Conservation (phyloP, 2,797 vertebrate species). For the Ciconia nigra region DNA sequence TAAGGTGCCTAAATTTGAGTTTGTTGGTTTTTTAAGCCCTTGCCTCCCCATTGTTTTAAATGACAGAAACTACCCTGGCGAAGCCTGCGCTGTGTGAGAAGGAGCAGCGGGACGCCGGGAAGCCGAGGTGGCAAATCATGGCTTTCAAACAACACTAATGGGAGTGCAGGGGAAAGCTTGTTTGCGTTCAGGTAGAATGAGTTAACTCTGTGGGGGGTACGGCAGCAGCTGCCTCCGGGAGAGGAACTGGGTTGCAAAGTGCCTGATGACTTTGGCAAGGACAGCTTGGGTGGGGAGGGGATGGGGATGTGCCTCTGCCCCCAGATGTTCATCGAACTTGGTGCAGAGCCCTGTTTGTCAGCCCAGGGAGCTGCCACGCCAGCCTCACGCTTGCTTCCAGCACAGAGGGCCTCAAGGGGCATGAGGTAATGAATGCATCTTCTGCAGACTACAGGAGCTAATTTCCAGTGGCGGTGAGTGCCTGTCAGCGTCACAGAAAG, state of each 20-base stretch:
- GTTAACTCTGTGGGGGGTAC: neutral
- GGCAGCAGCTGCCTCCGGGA: neutral
- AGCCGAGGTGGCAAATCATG: neutral
- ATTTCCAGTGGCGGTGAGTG: neutral
- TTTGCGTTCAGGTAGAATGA: neutral
- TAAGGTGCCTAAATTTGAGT: neutral
- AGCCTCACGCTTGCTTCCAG: neutral
- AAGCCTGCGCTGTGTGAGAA: neutral
- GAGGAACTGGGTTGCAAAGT: neutral
- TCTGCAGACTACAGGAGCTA: neutral
- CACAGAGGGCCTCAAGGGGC: neutral
- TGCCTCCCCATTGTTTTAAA: neutral
- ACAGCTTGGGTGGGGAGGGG: neutral
- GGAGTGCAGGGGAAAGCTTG: neutral
- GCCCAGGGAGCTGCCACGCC: neutral
- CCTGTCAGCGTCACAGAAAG: neutral
- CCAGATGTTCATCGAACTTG: neutral
- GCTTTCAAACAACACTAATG: neutral
- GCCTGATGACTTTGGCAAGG: neutral
- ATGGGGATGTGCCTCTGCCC: neutral
- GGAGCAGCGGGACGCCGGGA: neutral
- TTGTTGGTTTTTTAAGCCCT: neutral
- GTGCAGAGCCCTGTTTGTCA: neutral
- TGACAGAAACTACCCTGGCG: neutral
- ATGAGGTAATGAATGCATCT: neutral